A percentile compares a stretch with the other conserved stretches of the same genome.
phyloP scores from a whole-genome alignment of 2,888 invertebrate genomes.

The Augochlorella aurata region DNA sequence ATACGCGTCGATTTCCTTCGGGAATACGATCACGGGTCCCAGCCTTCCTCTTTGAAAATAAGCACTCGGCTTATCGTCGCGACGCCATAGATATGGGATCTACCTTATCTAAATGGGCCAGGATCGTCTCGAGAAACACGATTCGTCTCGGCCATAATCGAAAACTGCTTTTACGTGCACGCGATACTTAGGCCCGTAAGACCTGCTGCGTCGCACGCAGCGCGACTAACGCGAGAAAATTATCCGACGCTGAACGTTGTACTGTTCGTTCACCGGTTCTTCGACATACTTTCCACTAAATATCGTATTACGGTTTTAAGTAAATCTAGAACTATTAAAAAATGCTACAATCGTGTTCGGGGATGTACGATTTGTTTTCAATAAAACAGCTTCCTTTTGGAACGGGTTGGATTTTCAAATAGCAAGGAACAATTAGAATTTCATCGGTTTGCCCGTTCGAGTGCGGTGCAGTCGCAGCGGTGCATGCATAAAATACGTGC shows the following conservation, averaged over 20 bases:
- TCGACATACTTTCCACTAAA: too few species aligned
- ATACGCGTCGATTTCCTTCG: not conserved
- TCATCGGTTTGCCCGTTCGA: not conserved
- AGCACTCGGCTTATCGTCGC: not conserved
- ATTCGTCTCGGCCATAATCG: not conserved
- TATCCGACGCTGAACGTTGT: too few species aligned
- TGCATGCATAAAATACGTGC: not conserved
- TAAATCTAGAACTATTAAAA: too few species aligned
- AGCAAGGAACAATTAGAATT: not conserved
- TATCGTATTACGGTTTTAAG: not conserved
- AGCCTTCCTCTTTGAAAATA: constrained; percentile 26
- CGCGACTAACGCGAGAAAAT: too few species aligned
- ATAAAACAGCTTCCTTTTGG: too few species aligned
- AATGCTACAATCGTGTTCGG: too few species aligned
- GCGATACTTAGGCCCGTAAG: too few species aligned
- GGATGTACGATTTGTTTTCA: too few species aligned
- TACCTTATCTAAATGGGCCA: not conserved
- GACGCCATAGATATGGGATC: not conserved
- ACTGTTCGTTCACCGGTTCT: too few species aligned
- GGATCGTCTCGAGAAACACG: not conserved
- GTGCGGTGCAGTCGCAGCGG: not conserved
- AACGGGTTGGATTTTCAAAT: not conserved
- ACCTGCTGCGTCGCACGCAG: too few species aligned
- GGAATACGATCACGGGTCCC: constrained; percentile 27
- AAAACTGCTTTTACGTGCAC: not conserved